Evolutionary conservation across 2,113 vertebrate genomes (phyloP), one percentile per base, ranked within the genome.

Genomic region (Alexandromys fortis): DNA sequence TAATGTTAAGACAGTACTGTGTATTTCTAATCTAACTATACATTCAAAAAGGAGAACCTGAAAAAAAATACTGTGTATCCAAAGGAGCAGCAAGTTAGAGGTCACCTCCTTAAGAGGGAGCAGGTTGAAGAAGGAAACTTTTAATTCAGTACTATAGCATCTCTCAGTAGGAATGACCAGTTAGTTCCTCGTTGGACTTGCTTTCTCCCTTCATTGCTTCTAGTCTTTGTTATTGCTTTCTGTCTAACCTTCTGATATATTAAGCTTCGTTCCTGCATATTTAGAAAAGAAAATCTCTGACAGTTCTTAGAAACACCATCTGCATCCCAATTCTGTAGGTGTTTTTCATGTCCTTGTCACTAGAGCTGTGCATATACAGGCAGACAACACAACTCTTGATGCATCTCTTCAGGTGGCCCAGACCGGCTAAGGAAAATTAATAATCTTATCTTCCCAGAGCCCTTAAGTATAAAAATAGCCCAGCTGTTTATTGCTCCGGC

Each of bases 391-490:
- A 21, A 1, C 49, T 49, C 68, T 91, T 77, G n/a, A 88, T 91
- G 45, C 49, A 26, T 92, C 92, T 94, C 67, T 86, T 96, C 94
- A 95, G 96, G 94, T 96, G 94, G 30, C 55, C 96, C 55, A 82
- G 96, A n/a, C 65, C 68, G 63, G 45, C 86, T 86, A 86, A 95
- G 75, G 90, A 86, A 95, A 83, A 82, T 68, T 79, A 72, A 47
- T 47, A 94, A 97, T 92, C 95, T 97, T 97, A 94, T 93, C 95
- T 86, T 77, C 47, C 38, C 3, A 3, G 89, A 78, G 92, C 87
- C 94, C 87, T 33, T 75, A 61, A 45, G 16, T 47, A 75, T 81
- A 96, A 98, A 98, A 86, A 91, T 96, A 97, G 93, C 78, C 16
- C 76, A 95, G 72, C 63, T 72, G 47, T 88, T 91, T 72, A 96